Conservation (phyloP, 2,113 vertebrate genomes). For the Alaudala cheleensis region DNA sequence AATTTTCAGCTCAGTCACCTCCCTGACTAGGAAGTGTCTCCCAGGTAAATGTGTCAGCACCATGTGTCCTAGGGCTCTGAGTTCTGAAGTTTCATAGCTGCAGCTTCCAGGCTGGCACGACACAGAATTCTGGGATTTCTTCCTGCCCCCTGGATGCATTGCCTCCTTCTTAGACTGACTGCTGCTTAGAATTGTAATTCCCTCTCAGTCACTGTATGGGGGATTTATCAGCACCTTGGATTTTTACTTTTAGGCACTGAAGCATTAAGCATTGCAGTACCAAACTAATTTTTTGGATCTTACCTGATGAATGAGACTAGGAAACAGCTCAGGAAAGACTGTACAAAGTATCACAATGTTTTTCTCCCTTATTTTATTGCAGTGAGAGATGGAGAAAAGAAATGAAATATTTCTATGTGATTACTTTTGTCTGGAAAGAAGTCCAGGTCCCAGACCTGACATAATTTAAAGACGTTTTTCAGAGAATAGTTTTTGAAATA, state of each 20-base stretch:
- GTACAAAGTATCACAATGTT: not conserved
- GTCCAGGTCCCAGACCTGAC: not conserved
- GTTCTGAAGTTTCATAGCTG: not conserved
- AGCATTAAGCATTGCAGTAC: not conserved
- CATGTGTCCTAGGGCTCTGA: not conserved
- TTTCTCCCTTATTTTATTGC: not conserved
- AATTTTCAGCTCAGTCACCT: not conserved
- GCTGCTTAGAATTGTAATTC: not conserved
- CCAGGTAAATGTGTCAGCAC: not conserved
- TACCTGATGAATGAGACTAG: not conserved
- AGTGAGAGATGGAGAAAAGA: rapidly evolving
- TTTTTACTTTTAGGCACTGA: not conserved
- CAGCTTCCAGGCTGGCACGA: not conserved
- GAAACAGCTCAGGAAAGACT: not conserved
- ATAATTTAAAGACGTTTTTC: not conserved
- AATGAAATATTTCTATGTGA: not conserved
- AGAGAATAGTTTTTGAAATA: not conserved
- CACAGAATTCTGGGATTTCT: not conserved
- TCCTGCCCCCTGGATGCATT: not conserved
- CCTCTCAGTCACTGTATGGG: not conserved
- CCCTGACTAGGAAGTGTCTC: not conserved
- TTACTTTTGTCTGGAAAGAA: not conserved
- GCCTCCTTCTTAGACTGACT: not conserved
- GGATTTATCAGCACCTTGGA: not conserved
- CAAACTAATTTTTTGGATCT: not conserved